Evolutionary conservation across 2,888 invertebrate species (phyloP).

Genomic region (Sphecodes monilicornis): DNA sequence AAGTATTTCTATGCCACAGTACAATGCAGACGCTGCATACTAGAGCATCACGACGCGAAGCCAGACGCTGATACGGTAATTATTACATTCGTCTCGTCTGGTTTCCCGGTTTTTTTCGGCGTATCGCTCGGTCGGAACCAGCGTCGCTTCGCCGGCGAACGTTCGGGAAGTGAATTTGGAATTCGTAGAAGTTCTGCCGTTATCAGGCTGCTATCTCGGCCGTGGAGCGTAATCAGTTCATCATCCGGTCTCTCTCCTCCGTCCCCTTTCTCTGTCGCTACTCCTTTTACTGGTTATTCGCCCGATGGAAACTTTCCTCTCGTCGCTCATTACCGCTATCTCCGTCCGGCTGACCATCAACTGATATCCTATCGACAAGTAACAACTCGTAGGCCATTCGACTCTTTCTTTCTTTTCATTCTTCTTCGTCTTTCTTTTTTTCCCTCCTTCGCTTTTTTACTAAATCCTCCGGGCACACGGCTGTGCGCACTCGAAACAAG

Average conservation of each 20-base stretch:
- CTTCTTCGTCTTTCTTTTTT: no score
- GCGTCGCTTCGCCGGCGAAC: conserved; percentile 29
- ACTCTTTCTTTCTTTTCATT: no score
- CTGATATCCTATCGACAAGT: conserved; percentile 75
- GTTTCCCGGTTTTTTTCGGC: conserved; percentile 3
- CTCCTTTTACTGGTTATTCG: conserved; percentile 75
- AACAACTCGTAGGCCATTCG: conserved; percentile 57
- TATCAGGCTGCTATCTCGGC: conserved; percentile 66
- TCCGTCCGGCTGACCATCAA: conserved; percentile 74
- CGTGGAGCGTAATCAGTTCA: conserved; percentile 66
- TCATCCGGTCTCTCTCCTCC: conserved; percentile 62
- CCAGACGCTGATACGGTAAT: neutral
- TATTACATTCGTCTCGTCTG: neutral
- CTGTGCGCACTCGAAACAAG: conserved; percentile 27
- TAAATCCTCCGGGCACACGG: conserved; percentile 22
- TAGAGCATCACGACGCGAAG: neutral
- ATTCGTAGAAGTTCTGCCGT: conserved; percentile 61
- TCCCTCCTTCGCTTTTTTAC: conserved; percentile 28
- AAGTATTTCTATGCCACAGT: neutral
- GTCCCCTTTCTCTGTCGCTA: conserved; percentile 33
- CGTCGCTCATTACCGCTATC: conserved; percentile 76
- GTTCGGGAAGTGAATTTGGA: conserved; percentile 61
- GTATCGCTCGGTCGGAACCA: conserved; percentile 4
- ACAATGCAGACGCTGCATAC: neutral
- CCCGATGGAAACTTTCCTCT: conserved; percentile 79